A percentile compares a stretch with the other conserved stretches of the same genome.
Conservation (phyloP, 2,113 vertebrate genomes). For the Eidolon helvum region DNA sequence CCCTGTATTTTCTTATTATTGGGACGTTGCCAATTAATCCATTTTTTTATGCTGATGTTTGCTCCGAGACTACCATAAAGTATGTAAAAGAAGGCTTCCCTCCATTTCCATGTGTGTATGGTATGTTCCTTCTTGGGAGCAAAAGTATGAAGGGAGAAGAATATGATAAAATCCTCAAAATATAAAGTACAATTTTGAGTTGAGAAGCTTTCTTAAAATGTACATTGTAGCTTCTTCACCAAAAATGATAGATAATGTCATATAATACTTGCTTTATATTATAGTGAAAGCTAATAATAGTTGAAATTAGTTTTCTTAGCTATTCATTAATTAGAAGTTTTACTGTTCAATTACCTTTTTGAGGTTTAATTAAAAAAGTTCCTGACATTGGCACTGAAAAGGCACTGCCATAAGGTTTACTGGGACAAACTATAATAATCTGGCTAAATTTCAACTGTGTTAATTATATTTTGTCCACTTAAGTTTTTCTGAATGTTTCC, state of each 20-base stretch:
- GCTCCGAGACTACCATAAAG: rapidly evolving
- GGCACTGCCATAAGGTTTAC: background rate
- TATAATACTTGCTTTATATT: background rate
- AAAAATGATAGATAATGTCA: background rate
- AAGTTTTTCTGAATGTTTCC: constrained; percentile 5
- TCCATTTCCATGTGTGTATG: background rate
- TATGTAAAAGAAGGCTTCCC: background rate
- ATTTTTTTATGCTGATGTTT: background rate
- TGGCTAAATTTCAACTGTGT: constrained; percentile 5
- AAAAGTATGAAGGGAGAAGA: background rate
- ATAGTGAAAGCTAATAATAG: background rate
- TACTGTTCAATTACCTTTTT: background rate
- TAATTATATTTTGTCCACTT: constrained; percentile 39
- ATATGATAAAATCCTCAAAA: background rate
- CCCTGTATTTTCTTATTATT: background rate
- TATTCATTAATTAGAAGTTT: background rate
- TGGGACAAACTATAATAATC: background rate
- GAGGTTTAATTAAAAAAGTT: background rate
- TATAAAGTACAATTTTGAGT: background rate
- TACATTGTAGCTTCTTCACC: background rate
- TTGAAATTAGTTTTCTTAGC: constrained; percentile 3
- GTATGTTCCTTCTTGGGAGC: background rate
- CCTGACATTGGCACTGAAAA: constrained; percentile 13
- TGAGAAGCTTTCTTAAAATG: background rate
- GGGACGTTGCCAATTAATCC: background rate